Base-by-base conservation (phyloP, 2,797 vertebrate genomes). In the Urosaurus nigricauda region DNA sequence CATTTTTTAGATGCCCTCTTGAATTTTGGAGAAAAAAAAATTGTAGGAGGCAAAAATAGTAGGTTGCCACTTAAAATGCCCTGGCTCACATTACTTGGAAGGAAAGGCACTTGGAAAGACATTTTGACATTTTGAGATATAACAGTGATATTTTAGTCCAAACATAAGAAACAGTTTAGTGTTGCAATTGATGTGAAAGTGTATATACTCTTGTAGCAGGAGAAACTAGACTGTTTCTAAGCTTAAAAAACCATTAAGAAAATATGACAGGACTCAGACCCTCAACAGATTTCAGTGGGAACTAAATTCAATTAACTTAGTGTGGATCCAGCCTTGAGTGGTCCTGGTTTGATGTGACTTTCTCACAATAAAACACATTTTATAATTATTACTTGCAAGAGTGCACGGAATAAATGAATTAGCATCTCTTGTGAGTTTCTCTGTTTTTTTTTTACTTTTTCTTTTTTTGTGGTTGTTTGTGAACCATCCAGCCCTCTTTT, bases 1-100 rank as follows among this genome's bases (percentile, higher is more conserved):
- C 29, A 71, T 91, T 75, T 81, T 84, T 84, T 87, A 78, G 70
- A 73, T 77, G 73, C 21, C 24, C 47, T 86, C 47, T 83, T 84
- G 87, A 91, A 85, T 32, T 73, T 70, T 17, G 47, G 63, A 47
- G 17, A 32, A 82, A 53, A 32, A 82, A 53, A 84, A 87, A 7
- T 51, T 74, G 83, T 65, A 8, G 0, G 0, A 85, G 19, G 24
- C 43, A 26, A 68, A 79, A 16, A 19, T 80, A 43, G 2, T 0
- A 0, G 26, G n/a, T 2, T n/a, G 21, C 9, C 1, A 0, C 6
- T 73, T 84, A 56, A 79, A n/a, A 47, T 79, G 37, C 2, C 17
- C 26, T 21, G 12, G 78, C 13, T 79, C 47, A 87, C n/a, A 79
- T 70, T 79, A 79, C 47, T 32, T 80, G 65, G 40, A 40, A 58